These are phyloP conservation scores for Antrozous pallidus DNA, from an alignment of 2,797 vertebrate species.

Conservation along the genomic window DNA sequence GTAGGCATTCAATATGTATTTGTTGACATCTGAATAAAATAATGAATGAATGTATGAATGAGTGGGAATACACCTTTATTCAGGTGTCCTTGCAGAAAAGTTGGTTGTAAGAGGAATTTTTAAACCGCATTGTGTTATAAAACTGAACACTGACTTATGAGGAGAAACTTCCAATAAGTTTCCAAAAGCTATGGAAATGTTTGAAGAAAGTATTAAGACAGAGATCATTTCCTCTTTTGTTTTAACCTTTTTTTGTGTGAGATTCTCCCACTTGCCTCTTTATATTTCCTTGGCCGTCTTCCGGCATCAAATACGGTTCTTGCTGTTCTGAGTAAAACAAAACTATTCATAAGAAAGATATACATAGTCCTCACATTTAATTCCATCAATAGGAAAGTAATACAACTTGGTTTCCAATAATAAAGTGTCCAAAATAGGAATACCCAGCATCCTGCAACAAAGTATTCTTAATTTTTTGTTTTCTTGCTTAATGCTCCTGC, in stretches of 20 bases:
- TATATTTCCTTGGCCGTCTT: not conserved
- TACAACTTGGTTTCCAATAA: not conserved
- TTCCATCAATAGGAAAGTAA: not conserved
- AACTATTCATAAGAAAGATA: not conserved
- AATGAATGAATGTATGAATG: not conserved
- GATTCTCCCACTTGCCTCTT: not conserved
- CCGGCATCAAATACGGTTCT: not conserved
- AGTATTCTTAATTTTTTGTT: not conserved
- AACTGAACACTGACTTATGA: not conserved
- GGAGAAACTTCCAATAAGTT: not conserved
- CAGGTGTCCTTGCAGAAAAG: not conserved
- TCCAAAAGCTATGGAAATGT: not conserved
- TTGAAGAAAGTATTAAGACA: not conserved
- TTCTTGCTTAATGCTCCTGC: not conserved
- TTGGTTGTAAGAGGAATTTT: not conserved
- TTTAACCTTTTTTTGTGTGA: not conserved
- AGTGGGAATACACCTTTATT: not conserved
- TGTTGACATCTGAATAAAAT: not conserved
- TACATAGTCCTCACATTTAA: not conserved
- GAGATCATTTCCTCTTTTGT: not conserved
- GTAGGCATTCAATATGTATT: not conserved
- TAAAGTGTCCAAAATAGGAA: not conserved
- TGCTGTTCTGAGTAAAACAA: not conserved
- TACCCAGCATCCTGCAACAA: not conserved
- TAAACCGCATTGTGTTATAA: not conserved